Base-by-base conservation (phyloP, 1,140 invertebrate genomes). In the Pogonognathellus flavescens region DNA sequence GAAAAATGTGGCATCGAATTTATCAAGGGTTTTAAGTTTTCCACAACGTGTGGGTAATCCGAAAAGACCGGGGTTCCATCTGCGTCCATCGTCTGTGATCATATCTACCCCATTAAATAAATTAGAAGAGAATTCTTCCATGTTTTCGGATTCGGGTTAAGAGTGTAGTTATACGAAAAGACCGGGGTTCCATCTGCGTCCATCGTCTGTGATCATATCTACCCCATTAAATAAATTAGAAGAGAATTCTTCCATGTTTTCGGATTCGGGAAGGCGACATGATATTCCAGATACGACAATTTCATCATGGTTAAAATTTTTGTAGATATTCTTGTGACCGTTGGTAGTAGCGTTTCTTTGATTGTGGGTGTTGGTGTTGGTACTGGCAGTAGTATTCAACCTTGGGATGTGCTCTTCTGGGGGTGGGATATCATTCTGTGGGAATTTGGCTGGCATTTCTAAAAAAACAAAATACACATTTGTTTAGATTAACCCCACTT, bases 1-100 rank as follows among this genome's bases (percentile, higher is more conserved):
- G 91, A 98, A 98, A 91, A 97, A 98, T n/a, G 94, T 93, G 6
- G 96, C 95, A 90, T 98, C 97, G 89, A 98, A 99, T 88, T 94
- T 94, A 53, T 92, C 91, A 55, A 99, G 88, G 87, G 98, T 94
- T 91, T 98, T 98, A 0, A 99, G 89, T 92, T 98, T 98, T 70
- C 97, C 98, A 89, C 93, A 94, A 86, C 97, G 93, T 70, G 92
- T 92, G 13, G 98, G 97, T 59, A 99, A 90, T 6, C 93, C 93
- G 49, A 84, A 87, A 53, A 88, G 57, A 16, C 87, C 87, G 14
- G 88, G 88, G 31, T 85, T 86, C 86, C 86, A 88, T 83, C 88
- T 81, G 8, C 86, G 82, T n/a, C 86, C 86, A 66, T 88, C 88
- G 55, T 87, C 88, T 41, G 80, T 82, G 50, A 85, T 93, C 92